These are phyloP conservation scores for Aphelinus certus DNA, from an alignment of 1,140 invertebrate genomes.

Conservation along the genomic window DNA sequence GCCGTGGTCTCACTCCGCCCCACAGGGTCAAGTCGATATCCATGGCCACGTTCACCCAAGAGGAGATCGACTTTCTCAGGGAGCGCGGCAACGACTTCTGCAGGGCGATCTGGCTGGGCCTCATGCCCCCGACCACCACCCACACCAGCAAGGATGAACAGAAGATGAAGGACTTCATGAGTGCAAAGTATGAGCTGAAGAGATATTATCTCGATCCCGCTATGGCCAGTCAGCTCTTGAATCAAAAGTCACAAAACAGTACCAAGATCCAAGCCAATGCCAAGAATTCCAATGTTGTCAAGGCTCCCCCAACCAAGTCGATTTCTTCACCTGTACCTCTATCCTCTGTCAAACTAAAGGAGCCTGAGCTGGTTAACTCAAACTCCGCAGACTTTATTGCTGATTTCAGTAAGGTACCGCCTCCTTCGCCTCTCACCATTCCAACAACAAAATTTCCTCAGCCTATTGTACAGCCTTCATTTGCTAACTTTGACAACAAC, in stretches of 20 bases:
- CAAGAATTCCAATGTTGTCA: conserved; percentile 35
- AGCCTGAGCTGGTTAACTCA: conserved; percentile 47
- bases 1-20: conserved; percentile 94
- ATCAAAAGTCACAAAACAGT: conserved; percentile 49
- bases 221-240: conserved; percentile 60
- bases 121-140: conserved; percentile 69
- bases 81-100: conserved; percentile 94
- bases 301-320: conserved; percentile 33
- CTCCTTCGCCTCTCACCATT: conserved; percentile 51
- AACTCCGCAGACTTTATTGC: conserved; percentile 70
- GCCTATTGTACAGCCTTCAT: conserved; percentile 64
- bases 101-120: conserved; percentile 87
- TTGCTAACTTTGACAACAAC: conserved; percentile 80
- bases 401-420: conserved; percentile 70
- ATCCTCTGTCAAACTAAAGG: conserved; percentile 44
- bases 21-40: conserved; percentile 98
- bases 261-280: conserved; percentile 38
- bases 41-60: conserved; percentile 96
- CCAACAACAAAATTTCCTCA: conserved; percentile 48
- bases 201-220: conserved; percentile 78
- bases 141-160: conserved; percentile 81
- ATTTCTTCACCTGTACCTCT: conserved; percentile 42
- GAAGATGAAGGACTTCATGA: conserved; percentile 89
- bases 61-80: conserved; percentile 94
- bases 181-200: conserved; percentile 93